Conservation (phyloP, 1,140 invertebrate genomes). For the Scylla paramamosain region DNA sequence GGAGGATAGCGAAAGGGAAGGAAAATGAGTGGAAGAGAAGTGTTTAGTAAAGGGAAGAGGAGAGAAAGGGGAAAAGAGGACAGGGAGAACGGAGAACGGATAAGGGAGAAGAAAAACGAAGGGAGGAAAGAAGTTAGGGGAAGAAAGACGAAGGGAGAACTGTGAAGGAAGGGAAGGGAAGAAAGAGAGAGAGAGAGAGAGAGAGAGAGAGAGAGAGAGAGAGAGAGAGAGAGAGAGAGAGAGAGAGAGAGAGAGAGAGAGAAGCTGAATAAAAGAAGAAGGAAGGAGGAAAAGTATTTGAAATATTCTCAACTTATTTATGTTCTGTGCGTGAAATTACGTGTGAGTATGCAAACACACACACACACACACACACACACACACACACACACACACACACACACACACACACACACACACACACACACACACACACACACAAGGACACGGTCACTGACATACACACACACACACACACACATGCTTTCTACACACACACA, state of each 20-base stretch:
- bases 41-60: not conserved
- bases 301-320: not conserved
- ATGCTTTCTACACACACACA: not conserved
- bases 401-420: no score
- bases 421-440: no score
- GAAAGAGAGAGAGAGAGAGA: not conserved
- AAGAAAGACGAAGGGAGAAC: not conserved
- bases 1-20: not conserved
- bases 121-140: no score
- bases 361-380: constrained; percentile 7
- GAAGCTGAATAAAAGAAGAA: not conserved
- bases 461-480: no score
- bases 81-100: not conserved
- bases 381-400: no score
- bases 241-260: not conserved
- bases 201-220: not conserved
- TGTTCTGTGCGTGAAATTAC: not conserved
- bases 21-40: not conserved
- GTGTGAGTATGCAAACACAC: not conserved
- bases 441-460: no score
- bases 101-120: no score
- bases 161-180: not conserved
- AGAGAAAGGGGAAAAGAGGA: not conserved
- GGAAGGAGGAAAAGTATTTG: not conserved
- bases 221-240: not conserved